Percentiles rank a stretch among this genome's conserved stretches.
Conservation (phyloP, 1,140 invertebrate species). For the Bombyx mandarina region DNA sequence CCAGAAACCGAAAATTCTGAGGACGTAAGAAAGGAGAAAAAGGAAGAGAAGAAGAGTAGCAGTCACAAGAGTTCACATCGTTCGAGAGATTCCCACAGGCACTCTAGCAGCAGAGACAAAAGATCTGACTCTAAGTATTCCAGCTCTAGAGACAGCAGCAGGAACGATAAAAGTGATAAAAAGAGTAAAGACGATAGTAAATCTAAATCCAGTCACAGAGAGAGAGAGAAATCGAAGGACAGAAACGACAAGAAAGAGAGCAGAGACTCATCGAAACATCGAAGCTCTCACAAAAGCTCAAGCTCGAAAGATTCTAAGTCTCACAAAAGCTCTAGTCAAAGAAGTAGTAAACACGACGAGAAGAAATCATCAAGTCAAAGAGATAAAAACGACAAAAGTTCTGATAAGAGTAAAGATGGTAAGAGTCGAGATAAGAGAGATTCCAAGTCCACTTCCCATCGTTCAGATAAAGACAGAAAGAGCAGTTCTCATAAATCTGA, state of each 20-base stretch:
- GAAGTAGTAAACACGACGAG: slow-evolving; percentile 54
- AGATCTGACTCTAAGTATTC: slow-evolving; percentile 59
- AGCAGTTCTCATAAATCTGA: slow-evolving; percentile 46
- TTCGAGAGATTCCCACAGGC: slow-evolving; percentile 32
- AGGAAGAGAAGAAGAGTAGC: slow-evolving; percentile 43
- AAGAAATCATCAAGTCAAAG: slow-evolving; percentile 42
- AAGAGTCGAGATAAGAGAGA: slow-evolving; percentile 58
- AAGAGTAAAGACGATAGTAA: slow-evolving; percentile 55
- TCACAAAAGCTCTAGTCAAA: slow-evolving; percentile 53
- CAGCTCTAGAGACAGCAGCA: slow-evolving; percentile 50
- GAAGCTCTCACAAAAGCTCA: slow-evolving; percentile 47
- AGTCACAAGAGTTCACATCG: slow-evolving; percentile 56
- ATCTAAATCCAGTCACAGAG: slow-evolving; percentile 57
- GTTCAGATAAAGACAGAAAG: slow-evolving; percentile 56
- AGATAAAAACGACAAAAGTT: slow-evolving; percentile 42
- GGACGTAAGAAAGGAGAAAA: slow-evolving; percentile 44
- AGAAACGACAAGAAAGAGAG: slow-evolving; percentile 58
- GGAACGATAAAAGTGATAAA: slow-evolving; percentile 52
- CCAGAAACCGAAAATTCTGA: slow-evolving; percentile 37
- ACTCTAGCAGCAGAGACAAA: slow-evolving; percentile 62
- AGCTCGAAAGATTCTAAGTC: slow-evolving; percentile 57
- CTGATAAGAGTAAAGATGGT: slow-evolving; percentile 27
- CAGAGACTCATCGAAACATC: slow-evolving; percentile 55
- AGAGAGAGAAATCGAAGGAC: slow-evolving; percentile 46
- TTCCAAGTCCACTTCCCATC: slow-evolving; percentile 45